Evolutionary conservation across 2,113 vertebrate species (phyloP).

Genomic region (Neomonachus schauinslandi): DNA sequence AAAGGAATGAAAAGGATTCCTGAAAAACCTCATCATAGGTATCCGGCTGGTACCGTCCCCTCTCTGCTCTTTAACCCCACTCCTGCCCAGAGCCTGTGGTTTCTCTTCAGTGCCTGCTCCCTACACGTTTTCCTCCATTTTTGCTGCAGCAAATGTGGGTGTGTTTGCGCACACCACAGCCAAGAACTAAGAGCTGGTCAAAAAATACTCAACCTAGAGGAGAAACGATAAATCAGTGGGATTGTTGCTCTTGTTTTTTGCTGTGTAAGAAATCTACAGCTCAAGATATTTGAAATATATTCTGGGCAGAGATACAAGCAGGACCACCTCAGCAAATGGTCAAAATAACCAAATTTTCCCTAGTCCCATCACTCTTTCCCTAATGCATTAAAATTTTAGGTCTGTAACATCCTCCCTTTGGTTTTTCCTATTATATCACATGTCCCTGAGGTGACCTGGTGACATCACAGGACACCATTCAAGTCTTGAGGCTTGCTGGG

Average conservation of each 20-base stretch:
- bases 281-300: neutral
- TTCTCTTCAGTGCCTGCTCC: neutral
- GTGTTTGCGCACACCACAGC: neutral
- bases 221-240: neutral
- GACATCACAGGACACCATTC: neutral
- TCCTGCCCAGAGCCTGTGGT: neutral
- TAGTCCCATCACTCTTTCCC: neutral
- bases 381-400: neutral
- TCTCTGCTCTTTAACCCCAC: too few relatives aligned
- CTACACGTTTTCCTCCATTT: neutral
- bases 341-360: slow-evolving; percentile 28
- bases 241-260: neutral
- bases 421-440: neutral
- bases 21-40: too few relatives aligned
- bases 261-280: neutral
- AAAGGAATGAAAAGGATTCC: neutral
- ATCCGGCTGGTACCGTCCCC: neutral
- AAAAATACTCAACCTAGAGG: neutral
- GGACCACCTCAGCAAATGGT: neutral
- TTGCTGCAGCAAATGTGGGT: neutral
- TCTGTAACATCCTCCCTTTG: neutral
- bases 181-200: neutral
- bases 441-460: neutral
- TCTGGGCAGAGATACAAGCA: neutral
- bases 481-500: neutral